These are phyloP conservation scores for Operophtera brumata DNA, from an alignment of 2,888 invertebrate genomes.

Conservation along the genomic window DNA sequence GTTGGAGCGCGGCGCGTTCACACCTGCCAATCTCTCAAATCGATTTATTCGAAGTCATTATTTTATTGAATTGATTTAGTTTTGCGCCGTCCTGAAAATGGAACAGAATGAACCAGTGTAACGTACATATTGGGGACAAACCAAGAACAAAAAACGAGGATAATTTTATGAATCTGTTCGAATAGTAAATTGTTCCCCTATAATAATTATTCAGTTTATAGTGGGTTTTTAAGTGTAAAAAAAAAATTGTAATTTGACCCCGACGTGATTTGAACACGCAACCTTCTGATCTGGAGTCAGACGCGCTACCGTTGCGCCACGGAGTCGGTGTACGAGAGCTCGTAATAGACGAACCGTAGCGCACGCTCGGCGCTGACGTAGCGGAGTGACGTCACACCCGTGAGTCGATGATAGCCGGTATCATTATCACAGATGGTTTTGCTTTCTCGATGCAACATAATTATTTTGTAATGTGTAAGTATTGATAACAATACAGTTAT, in stretches of 20 bases:
- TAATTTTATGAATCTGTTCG: too few species aligned
- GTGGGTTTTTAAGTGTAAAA: too few species aligned
- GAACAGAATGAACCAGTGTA: background rate
- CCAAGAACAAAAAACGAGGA: too few species aligned
- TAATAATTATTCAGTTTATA: too few species aligned
- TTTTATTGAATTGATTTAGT: background rate
- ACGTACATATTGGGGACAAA: background rate
- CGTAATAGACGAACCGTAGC: constrained; percentile 39
- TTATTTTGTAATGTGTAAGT: background rate
- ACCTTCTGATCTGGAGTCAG: constrained; percentile 98
- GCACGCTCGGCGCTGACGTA: constrained; percentile 10
- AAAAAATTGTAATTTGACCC: constrained; percentile 83
- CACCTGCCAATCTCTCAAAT: constrained; percentile 4
- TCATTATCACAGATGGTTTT: background rate
- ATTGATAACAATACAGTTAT: too few species aligned
- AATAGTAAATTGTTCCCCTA: too few species aligned
- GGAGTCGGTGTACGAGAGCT: constrained; percentile 75
- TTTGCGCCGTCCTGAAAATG: background rate
- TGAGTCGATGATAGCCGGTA: constrained; percentile 1
- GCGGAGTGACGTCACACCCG: constrained; percentile 15
- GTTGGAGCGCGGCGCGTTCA: constrained; percentile 2
- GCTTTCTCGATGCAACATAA: background rate
- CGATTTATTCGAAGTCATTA: background rate
- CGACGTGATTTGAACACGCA: constrained; percentile 99
- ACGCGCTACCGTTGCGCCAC: constrained; percentile 98